Percentiles rank a stretch among this genome's conserved stretches.
Evolutionary conservation across 37 sponge, comb jelly and placozoan species (phyloP).

Genomic region (Beroe ovata): DNA sequence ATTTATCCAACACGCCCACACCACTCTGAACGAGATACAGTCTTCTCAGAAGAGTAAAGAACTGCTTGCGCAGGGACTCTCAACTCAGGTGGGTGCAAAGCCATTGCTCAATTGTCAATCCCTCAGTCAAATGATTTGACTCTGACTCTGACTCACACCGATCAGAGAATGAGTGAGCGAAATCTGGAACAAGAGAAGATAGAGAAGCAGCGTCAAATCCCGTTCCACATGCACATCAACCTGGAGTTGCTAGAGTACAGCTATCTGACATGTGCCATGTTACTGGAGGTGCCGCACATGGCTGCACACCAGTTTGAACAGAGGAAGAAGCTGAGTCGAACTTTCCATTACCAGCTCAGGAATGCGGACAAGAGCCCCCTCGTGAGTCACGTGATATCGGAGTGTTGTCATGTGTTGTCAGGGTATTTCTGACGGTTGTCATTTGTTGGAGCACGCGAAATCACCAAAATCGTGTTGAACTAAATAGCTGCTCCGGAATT

Average conservation of each 20-base stretch:
- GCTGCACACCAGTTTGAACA: slow-evolving; percentile 75
- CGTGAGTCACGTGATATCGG: too few species aligned
- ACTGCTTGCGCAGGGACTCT: slow-evolving; percentile 87
- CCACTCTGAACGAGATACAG: slow-evolving; percentile 91
- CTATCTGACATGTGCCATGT: slow-evolving; percentile 96
- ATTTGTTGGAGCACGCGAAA: too few species aligned
- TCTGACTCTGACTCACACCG: background rate
- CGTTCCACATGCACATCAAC: slow-evolving; percentile 99
- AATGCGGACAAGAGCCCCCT: slow-evolving; percentile 85
- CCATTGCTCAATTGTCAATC: too few species aligned
- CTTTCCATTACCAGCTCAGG: slow-evolving; percentile 92
- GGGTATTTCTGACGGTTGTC: too few species aligned
- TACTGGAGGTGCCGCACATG: slow-evolving; percentile 96
- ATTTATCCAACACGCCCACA: slow-evolving; percentile 91
- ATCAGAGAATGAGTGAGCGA: slow-evolving; percentile 74
- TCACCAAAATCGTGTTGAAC: too few species aligned
- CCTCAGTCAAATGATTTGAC: background rate
- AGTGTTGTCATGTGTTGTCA: too few species aligned
- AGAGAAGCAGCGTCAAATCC: slow-evolving; percentile 81
- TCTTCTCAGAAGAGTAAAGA: slow-evolving; percentile 89
- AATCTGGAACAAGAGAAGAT: slow-evolving; percentile 90
- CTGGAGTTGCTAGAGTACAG: slow-evolving; percentile 99
- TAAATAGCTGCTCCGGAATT: too few species aligned
- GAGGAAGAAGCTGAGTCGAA: slow-evolving; percentile 80
- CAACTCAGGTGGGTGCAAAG: slow-evolving; percentile 40